Percentiles rank a stretch among this genome's conserved stretches.
These are phyloP conservation scores for Myrmecobius fasciatus DNA, from an alignment of 2,113 vertebrate genomes.

Conservation along the genomic window DNA sequence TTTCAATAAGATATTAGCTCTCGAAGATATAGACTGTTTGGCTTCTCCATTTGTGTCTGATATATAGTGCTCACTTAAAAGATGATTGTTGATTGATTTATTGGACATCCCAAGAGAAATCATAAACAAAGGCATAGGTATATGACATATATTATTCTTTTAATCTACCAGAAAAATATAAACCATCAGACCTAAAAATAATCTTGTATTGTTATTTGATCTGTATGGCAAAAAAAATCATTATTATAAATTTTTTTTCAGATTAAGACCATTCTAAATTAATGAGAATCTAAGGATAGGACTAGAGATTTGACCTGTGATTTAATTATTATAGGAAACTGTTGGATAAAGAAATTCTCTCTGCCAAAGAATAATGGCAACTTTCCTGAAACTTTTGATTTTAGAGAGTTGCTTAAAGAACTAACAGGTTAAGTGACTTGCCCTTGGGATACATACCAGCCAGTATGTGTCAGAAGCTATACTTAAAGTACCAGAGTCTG, in stretches of 20 bases:
- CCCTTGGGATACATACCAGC: neutral
- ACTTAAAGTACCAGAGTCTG: neutral
- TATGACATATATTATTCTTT: conserved; percentile 4
- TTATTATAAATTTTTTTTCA: neutral
- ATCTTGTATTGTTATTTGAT: neutral
- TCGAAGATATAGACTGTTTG: neutral
- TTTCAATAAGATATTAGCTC: neutral
- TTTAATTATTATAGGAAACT: neutral
- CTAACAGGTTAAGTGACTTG: neutral
- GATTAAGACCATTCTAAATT: neutral
- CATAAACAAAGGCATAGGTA: neutral
- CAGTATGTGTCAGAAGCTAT: neutral
- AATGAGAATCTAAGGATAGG: neutral
- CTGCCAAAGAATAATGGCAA: neutral
- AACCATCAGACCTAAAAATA: neutral
- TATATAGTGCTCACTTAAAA: neutral
- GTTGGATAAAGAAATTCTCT: neutral
- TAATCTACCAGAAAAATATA: conserved; percentile 4
- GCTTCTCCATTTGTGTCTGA: neutral
- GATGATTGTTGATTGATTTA: neutral
- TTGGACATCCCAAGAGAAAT: neutral
- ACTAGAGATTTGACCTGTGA: neutral
- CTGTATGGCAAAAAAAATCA: conserved; percentile 7
- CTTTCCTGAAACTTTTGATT: neutral
- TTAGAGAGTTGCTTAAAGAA: neutral